These are phyloP conservation scores for Globia sparganii DNA, from an alignment of 2,888 invertebrate species.

Conservation along the genomic window DNA sequence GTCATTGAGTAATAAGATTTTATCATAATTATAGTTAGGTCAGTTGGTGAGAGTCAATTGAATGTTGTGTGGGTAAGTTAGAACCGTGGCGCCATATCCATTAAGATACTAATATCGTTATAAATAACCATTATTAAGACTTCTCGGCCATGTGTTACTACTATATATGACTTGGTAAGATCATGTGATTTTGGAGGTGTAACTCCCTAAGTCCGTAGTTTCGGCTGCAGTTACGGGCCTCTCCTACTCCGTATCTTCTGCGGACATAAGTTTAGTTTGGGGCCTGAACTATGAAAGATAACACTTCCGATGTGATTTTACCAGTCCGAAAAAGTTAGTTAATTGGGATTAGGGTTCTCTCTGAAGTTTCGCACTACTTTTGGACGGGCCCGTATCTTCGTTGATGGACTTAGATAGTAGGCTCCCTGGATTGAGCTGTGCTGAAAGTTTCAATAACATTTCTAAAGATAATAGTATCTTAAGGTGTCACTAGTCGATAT, in stretches of 20 bases:
- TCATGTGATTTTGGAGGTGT: not conserved
- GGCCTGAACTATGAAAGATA: no score
- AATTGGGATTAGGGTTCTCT: not conserved
- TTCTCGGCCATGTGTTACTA: not conserved
- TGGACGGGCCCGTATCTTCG: not conserved
- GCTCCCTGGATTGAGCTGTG: not conserved
- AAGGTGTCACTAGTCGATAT: no score
- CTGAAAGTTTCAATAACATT: not conserved
- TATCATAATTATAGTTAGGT: slow-evolving; percentile 32
- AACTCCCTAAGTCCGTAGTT: not conserved
- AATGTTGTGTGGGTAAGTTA: slow-evolving; percentile 20
- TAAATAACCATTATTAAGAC: slow-evolving; percentile 13
- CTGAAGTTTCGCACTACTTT: not conserved
- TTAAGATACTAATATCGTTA: slow-evolving; percentile 18
- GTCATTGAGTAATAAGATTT: slow-evolving; percentile 17
- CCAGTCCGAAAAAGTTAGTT: not conserved
- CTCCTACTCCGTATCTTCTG: not conserved
- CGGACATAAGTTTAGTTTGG: not conserved
- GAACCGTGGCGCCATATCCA: slow-evolving; percentile 35
- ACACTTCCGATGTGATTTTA: not conserved
- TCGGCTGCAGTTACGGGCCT: not conserved
- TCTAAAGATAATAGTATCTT: not conserved
- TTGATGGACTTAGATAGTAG: not conserved
- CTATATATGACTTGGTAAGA: not conserved
- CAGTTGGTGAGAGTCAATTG: slow-evolving; percentile 39